phyloP scores from a whole-genome alignment of 1,140 invertebrate genomes.

The Drosophila fuyamai region DNA sequence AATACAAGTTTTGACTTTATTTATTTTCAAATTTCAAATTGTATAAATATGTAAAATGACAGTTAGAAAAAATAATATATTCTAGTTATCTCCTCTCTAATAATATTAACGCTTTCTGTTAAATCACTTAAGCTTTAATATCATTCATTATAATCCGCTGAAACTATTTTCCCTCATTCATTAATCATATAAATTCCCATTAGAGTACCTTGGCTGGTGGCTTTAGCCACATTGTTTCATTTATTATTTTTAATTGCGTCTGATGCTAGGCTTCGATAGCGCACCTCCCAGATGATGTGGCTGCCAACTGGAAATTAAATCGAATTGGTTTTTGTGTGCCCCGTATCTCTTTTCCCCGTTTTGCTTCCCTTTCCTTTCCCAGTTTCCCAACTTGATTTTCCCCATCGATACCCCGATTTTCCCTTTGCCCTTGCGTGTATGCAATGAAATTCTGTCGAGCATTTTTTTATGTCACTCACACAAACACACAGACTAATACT shows the following conservation, averaged over 20 bases:
- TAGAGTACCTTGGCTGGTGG: slow-evolving; percentile 14
- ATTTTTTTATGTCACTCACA: slow-evolving; percentile 46
- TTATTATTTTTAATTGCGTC: slow-evolving; percentile 63
- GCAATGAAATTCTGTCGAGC: slow-evolving; percentile 40
- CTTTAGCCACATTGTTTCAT: slow-evolving; percentile 24
- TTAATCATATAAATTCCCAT: slow-evolving; percentile 18
- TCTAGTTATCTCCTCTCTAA: no score
- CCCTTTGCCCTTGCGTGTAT: slow-evolving; percentile 35
- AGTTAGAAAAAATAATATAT: no score
- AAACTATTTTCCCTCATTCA: slow-evolving; percentile 8
- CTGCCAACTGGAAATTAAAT: slow-evolving; percentile 69
- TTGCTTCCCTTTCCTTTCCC: not conserved
- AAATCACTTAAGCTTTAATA: not conserved
- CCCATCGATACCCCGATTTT: not conserved
- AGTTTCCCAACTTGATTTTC: slow-evolving; percentile 1
- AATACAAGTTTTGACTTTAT: no score
- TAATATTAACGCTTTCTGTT: not conserved
- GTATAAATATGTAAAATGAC: no score
- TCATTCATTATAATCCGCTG: slow-evolving; percentile 12
- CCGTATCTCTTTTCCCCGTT: not conserved
- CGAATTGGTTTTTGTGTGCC: slow-evolving; percentile 57
- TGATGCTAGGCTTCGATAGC: slow-evolving; percentile 44
- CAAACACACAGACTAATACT: slow-evolving; percentile 23
- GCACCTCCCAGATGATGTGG: slow-evolving; percentile 22
- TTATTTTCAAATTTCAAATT: no score